Evolutionary conservation across 2,888 invertebrate species (phyloP), one percentile per base, ranked within the genome.

Genomic region (Pyralis farinalis): DNA sequence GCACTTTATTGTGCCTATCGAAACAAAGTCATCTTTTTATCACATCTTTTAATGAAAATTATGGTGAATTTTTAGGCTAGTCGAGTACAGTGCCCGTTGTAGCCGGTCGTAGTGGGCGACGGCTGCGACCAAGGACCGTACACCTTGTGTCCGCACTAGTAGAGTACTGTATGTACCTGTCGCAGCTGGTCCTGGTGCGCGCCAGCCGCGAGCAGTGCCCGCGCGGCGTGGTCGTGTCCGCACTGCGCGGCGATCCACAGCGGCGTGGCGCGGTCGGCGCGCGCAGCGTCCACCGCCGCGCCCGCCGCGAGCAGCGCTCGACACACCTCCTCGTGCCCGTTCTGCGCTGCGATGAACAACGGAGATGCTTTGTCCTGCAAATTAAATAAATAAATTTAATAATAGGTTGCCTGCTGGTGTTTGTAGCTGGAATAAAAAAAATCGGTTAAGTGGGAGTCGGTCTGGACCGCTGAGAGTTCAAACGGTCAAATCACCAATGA

Each of bases 201-300:
- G 32, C 96, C 96, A 54, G 92, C 92, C 63, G 92, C 92, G 49
- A 97, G 88, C 58, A 98, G 90, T 63, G 93, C 91, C 50, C 94
- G 90, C 42, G 94, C 97, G 34, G 95, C 94, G 67, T 92, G 93
- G 71, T 94, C 93, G 86, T 97, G 97, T 0, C 97, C 98, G 96
- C 97, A 97, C 91, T 98, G 98, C 51, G 97, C 93, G 28, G 97
- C 95, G 63, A 98, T 98, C 97, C 97, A 98, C 52, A 98, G 91
- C 46, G 98, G 94, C 34, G 96, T 95, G 68, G 96, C 96, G 47
- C 95, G 93, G 88, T 97, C 97, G 3, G 93, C 92, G 63, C 97
- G 92, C 53, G 93, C 91, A 0, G 91, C 85, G 73, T 97, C 95
- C 31, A 93, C 91, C 41, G 90, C 84, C 0, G 96, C 96, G 27